phyloP scores from a whole-genome alignment of 2,797 vertebrate genomes.

The Phylloscopus collybita region DNA sequence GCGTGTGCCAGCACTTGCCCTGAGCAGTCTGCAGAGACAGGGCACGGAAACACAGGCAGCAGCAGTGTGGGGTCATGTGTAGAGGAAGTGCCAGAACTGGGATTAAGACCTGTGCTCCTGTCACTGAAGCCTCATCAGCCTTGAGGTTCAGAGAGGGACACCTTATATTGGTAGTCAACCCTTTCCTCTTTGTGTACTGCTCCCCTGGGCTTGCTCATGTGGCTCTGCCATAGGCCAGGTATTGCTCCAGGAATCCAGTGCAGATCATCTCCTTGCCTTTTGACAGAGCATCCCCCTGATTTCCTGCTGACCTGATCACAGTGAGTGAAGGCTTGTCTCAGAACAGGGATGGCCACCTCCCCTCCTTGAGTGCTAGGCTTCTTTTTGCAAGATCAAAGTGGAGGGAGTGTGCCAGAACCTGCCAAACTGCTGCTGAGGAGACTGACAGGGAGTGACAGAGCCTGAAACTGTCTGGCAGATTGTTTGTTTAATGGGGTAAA shows the following conservation, averaged over 20 bases:
- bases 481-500: constrained; percentile 60
- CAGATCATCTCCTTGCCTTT: neutral
- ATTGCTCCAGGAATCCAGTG: neutral
- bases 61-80: neutral
- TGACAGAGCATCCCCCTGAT: neutral
- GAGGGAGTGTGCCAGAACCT: neutral
- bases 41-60: neutral
- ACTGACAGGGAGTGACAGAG: constrained; percentile 44
- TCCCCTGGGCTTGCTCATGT: neutral
- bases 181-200: neutral
- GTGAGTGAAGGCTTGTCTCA: neutral
- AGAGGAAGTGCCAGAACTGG: neutral
- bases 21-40: neutral
- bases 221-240: neutral
- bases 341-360: neutral
- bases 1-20: rapidly evolving
- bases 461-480: constrained; percentile 58
- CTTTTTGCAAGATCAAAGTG: neutral
- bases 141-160: neutral
- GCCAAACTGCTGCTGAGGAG: constrained; percentile 34
- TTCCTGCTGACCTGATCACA: neutral
- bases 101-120: neutral
- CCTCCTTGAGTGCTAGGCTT: neutral
- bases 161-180: neutral
- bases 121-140: neutral